Conservation (phyloP, 1,140 invertebrate species). For the Atopsyche davidsoni region DNA sequence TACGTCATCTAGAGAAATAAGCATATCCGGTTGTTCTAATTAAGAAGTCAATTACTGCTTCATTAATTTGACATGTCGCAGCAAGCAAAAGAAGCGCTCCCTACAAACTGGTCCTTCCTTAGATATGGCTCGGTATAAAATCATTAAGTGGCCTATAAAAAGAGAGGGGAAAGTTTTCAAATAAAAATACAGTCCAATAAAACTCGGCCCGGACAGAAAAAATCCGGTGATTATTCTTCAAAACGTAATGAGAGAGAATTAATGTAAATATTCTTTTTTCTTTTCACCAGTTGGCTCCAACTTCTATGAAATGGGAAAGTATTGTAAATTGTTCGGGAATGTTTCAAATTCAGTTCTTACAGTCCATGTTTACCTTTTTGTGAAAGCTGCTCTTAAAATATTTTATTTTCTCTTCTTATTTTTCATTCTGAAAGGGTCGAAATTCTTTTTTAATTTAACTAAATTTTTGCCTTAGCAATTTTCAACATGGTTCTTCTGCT, state of each 20-base stretch:
- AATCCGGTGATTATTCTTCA: slow-evolving; percentile 50
- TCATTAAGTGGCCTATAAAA: slow-evolving; percentile 55
- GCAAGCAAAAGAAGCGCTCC: background rate
- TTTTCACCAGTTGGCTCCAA: slow-evolving; percentile 42
- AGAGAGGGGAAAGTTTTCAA: slow-evolving; percentile 50
- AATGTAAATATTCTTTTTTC: slow-evolving; percentile 53
- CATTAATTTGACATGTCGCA: background rate
- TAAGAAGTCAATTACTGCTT: background rate
- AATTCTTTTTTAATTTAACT: no score
- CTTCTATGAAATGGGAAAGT: slow-evolving; percentile 50
- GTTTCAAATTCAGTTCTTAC: slow-evolving; percentile 5
- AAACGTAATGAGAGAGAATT: slow-evolving; percentile 53
- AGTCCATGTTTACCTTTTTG: slow-evolving; percentile 6
- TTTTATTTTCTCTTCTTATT: no score
- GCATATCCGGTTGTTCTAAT: no score
- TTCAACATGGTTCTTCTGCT: no score
- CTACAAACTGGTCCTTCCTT: slow-evolving; percentile 11
- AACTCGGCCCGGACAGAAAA: slow-evolving; percentile 31
- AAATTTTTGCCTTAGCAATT: no score
- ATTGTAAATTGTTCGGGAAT: slow-evolving; percentile 15
- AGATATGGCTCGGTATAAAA: slow-evolving; percentile 45
- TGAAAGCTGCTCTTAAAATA: no score
- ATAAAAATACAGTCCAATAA: slow-evolving; percentile 46
- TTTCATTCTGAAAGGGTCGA: no score
- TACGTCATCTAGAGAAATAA: no score